phyloP scores from a whole-genome alignment of 2,797 vertebrate genomes.

The Pseudochaenichthys georgianus region DNA sequence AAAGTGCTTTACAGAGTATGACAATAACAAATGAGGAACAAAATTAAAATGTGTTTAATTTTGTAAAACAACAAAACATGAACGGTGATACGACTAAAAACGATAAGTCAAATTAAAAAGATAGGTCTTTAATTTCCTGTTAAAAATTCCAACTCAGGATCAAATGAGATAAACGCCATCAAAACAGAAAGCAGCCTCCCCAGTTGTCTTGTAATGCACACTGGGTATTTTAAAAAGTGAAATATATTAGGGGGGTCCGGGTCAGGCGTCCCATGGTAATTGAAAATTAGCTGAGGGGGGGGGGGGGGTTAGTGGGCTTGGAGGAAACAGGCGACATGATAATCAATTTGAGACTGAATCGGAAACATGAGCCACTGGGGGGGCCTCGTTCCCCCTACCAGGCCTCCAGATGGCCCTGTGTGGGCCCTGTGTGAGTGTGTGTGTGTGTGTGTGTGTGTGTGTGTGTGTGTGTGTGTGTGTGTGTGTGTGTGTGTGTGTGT shows the following conservation, averaged over 20 bases:
- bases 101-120: too few species aligned
- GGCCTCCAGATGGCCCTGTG: slow-evolving; percentile 82
- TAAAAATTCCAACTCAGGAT: too few species aligned
- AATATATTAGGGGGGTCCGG: slow-evolving; percentile 6
- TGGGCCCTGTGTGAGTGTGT: slow-evolving; percentile 53
- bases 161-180: too few species aligned
- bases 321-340: slow-evolving; percentile 81
- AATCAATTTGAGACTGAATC: slow-evolving; percentile 84
- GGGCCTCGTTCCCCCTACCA: slow-evolving; percentile 67
- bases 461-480: slow-evolving; percentile 14
- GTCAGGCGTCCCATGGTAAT: slow-evolving; percentile 67
- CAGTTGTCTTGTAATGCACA: too few species aligned
- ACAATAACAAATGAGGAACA: too few species aligned
- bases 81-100: too few species aligned
- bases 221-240: too few species aligned
- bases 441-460: slow-evolving; percentile 13
- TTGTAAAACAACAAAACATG: too few species aligned
- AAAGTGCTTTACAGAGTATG: too few species aligned
- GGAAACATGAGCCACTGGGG: slow-evolving; percentile 76
- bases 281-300: slow-evolving; percentile 59
- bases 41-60: too few species aligned
- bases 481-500: slow-evolving; percentile 18
- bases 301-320: slow-evolving; percentile 40
- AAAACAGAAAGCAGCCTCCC: too few species aligned
- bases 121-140: too few species aligned